phyloP scores from a whole-genome alignment of 2,113 vertebrate genomes.

The Rhinoptilus africanus region DNA sequence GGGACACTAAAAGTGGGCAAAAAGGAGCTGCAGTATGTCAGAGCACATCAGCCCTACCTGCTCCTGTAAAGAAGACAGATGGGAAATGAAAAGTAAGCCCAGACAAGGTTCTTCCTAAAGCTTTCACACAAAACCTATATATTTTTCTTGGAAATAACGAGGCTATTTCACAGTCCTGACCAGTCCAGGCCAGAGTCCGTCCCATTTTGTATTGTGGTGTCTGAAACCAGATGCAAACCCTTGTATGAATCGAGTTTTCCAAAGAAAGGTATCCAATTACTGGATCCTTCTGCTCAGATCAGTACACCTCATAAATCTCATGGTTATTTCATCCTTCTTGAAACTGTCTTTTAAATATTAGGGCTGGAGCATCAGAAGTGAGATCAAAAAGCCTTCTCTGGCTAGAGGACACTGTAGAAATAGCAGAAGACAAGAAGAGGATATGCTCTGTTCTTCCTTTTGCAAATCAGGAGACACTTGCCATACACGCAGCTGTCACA shows the following conservation, averaged over 20 bases:
- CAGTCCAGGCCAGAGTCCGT: background rate
- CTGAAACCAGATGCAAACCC: background rate
- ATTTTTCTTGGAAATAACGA: background rate
- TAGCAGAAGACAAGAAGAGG: background rate
- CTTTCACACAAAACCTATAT: background rate
- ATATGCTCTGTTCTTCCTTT: background rate
- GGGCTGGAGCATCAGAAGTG: background rate
- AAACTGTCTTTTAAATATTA: background rate
- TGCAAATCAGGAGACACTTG: background rate
- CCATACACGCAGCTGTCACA: background rate
- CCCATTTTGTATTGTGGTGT: background rate
- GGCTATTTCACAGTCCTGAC: background rate
- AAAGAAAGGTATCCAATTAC: background rate
- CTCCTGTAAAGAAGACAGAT: background rate
- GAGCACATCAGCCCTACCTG: no score
- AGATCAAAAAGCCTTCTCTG: background rate
- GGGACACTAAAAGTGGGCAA: background rate
- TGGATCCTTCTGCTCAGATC: background rate
- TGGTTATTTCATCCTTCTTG: background rate
- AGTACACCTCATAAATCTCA: background rate
- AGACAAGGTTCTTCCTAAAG: background rate
- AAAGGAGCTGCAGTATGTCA: fast-evolving
- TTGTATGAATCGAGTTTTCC: background rate
- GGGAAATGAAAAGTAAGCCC: background rate
- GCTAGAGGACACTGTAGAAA: background rate